Conservation (phyloP, 2,888 invertebrate species). For the Hypena proboscidalis region DNA sequence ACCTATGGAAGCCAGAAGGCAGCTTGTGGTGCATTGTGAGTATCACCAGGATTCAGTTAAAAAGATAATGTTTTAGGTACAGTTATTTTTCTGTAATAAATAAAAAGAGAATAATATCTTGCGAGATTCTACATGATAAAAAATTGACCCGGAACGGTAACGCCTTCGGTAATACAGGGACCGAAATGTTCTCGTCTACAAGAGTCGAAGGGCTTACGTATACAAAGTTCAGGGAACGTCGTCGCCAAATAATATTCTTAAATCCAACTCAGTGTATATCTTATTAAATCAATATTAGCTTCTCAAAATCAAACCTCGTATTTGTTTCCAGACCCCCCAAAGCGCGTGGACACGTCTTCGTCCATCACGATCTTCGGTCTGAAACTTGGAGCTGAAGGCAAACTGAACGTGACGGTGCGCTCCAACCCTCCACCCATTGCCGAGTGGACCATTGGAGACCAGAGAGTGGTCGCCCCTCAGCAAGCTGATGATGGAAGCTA, state of each 20-base stretch:
- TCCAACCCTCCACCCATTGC: conserved; percentile 90
- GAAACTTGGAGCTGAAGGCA: conserved; percentile 89
- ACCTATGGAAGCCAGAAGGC: conserved; percentile 58
- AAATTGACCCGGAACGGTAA: too few relatives aligned
- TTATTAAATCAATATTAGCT: neutral
- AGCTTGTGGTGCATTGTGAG: conserved; percentile 71
- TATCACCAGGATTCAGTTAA: too few relatives aligned
- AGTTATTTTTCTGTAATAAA: too few relatives aligned
- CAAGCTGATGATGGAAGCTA: conserved; percentile 45
- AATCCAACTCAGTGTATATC: neutral
- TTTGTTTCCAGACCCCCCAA: conserved; percentile 87
- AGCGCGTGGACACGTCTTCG: conserved; percentile 79
- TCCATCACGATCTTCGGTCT: conserved; percentile 89
- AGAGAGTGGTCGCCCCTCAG: conserved; percentile 46
- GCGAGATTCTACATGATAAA: too few relatives aligned
- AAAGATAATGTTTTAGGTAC: too few relatives aligned
- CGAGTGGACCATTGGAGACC: conserved; percentile 88
- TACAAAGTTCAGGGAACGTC: too few relatives aligned
- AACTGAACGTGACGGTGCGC: conserved; percentile 89
- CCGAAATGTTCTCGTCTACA: too few relatives aligned
- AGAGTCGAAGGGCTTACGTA: too few relatives aligned
- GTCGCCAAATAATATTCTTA: too few relatives aligned
- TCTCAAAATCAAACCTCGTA: too few relatives aligned
- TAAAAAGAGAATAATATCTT: too few relatives aligned
- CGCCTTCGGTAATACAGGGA: too few relatives aligned